Evolutionary conservation across 2,113 vertebrate species (phyloP).

Genomic region (Porphyrio hochstetteri): DNA sequence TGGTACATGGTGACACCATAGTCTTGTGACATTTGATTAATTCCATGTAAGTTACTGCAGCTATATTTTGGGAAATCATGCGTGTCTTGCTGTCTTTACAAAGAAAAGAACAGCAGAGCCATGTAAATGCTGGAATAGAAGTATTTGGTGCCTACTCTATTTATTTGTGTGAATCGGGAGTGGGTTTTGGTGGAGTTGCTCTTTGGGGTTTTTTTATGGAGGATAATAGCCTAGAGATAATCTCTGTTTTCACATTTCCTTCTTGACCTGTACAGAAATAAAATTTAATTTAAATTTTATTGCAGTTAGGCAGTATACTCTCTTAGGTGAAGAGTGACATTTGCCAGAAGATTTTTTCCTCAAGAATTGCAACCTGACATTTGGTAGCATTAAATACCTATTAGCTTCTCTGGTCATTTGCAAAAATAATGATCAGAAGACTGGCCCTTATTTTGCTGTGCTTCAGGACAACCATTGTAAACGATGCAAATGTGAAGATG

Average conservation of each 20-base stretch:
- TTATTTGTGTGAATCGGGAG: not conserved
- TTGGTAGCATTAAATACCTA: not conserved
- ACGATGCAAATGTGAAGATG: not conserved
- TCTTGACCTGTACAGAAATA: not conserved
- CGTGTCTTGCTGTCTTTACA: not conserved
- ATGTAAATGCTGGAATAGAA: not conserved
- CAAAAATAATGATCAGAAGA: not conserved
- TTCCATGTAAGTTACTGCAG: not conserved
- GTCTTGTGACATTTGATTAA: not conserved
- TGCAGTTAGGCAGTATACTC: not conserved
- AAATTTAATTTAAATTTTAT: not conserved
- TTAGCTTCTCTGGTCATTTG: not conserved
- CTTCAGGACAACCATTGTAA: not conserved
- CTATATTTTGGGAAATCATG: not conserved
- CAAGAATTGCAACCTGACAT: not conserved
- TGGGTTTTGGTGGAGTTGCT: rapidly evolving
- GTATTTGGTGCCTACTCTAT: not conserved
- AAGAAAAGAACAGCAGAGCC: not conserved
- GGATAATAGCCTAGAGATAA: not conserved
- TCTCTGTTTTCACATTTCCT: not conserved
- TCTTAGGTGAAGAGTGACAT: not conserved
- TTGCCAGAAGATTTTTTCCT: not conserved
- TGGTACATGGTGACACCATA: not conserved
- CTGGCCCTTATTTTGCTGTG: not conserved
- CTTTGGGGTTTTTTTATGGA: not conserved